Evolutionary conservation across 2,797 vertebrate species (phyloP).

Genomic region (Cetoscarus ocellatus): DNA sequence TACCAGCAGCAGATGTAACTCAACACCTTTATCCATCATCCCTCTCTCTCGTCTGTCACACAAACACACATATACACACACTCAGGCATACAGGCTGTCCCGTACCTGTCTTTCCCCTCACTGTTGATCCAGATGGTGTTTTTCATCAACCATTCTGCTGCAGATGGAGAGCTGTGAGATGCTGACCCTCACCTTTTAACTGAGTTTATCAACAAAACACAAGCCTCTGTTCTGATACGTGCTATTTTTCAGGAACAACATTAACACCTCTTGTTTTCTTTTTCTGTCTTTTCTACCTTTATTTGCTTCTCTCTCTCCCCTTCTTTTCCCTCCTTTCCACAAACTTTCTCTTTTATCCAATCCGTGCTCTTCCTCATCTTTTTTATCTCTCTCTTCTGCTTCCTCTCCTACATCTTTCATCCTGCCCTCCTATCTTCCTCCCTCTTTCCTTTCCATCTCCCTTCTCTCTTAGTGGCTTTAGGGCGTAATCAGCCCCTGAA

Average conservation of each 20-base stretch:
- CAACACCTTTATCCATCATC: slow-evolving; percentile 56
- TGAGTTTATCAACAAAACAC: slow-evolving; percentile 26
- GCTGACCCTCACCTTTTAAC: slow-evolving; percentile 25
- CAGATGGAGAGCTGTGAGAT: slow-evolving; percentile 42
- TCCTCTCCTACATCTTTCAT: neutral
- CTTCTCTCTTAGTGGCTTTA: slow-evolving; percentile 88
- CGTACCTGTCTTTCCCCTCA: slow-evolving; percentile 49
- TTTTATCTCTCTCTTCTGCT: slow-evolving; percentile 10
- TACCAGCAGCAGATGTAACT: slow-evolving; percentile 65
- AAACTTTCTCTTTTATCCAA: slow-evolving; percentile 8
- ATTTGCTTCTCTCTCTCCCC: neutral
- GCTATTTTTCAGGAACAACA: slow-evolving; percentile 3
- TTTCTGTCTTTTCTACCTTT: slow-evolving; percentile 6
- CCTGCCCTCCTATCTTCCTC: neutral
- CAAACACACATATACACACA: slow-evolving; percentile 11
- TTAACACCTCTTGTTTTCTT: slow-evolving; percentile 12
- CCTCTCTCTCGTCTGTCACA: neutral
- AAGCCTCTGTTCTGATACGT: slow-evolving; percentile 10
- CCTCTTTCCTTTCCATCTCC: slow-evolving; percentile 8
- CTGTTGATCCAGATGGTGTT: slow-evolving; percentile 68
- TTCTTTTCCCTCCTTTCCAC: slow-evolving; percentile 26
- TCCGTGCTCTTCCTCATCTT: neutral
- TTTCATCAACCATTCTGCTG: slow-evolving; percentile 55
- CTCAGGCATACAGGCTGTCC: slow-evolving; percentile 13
- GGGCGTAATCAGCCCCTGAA: slow-evolving; percentile 98